Evolutionary conservation across 2,113 vertebrate species (phyloP), one percentile per base, ranked within the genome.

Genomic region (Chelonoidis abingdonii): DNA sequence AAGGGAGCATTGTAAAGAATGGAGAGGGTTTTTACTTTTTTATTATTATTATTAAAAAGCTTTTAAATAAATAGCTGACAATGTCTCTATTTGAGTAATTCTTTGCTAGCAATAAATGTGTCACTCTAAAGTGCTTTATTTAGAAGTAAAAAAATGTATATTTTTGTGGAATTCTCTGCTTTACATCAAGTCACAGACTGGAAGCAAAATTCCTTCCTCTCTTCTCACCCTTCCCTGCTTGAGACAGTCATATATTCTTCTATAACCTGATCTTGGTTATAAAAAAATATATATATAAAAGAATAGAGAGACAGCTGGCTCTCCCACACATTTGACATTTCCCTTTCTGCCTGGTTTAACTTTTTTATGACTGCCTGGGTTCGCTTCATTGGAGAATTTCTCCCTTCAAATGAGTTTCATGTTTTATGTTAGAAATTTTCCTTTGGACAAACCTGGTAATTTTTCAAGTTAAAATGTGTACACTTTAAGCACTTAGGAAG

Each of bases 21-120:
- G 57, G 62, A 95, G 84, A 75, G 50, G 89, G 78, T 2, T 8
- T 93, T 92, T 90, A 94, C 89, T 94, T 91, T 84, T 80, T 57
- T 79, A 49, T 50, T 54, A n/a, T 72, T 59, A 59, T 49, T 54
- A 38, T 88, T 41, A 84, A 85, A 82, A 93, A 78, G 86, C 97
- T 98, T 98, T 98, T 98, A 97, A 98, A 98, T 98, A 98, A 98
- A 98, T 96, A 98, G 97, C 97, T 98, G 98, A 97, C 96, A 97
- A 94, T 69, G n/a, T 91, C 97, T 98, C 98, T 98, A 97, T 98
- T 98, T 98, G 98, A 98, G 97, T 97, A 97, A 98, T 98, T 97
- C 97, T 96, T 97, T 35, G 84, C 96, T 94, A 89, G 97, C 97
- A 97, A 97, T 97, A 98, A 98, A 98, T 94, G 97, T 98, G 98